These are phyloP conservation scores for Muscicapa comitata DNA, from an alignment of 2,797 vertebrate genomes.

Conservation along the genomic window DNA sequence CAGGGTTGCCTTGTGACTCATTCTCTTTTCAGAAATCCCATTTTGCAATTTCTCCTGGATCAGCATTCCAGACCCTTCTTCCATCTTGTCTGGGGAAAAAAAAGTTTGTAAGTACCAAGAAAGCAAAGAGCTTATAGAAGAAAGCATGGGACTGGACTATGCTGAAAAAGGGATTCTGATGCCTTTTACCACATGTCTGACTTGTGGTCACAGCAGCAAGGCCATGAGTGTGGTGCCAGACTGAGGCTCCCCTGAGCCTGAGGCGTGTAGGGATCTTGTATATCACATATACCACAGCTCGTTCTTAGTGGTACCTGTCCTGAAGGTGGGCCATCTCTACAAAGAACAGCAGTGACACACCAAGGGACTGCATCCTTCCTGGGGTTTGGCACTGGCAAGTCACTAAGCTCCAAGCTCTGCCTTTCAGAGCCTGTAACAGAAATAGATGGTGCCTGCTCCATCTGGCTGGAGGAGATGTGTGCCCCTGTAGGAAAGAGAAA, in stretches of 20 bases:
- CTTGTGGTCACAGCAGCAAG: not conserved
- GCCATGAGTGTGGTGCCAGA: accelerated
- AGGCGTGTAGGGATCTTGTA: not conserved
- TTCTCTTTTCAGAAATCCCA: not conserved
- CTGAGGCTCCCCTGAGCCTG: not conserved
- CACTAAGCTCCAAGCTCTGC: not conserved
- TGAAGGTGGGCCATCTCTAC: not conserved
- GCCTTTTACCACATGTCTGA: not conserved
- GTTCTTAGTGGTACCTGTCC: not conserved
- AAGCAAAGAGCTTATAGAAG: not conserved
- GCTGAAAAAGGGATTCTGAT: not conserved
- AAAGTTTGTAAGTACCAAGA: not conserved
- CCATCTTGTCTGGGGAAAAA: not conserved
- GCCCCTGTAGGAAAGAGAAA: not conserved
- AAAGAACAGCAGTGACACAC: not conserved
- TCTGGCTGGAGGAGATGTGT: not conserved
- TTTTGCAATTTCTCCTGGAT: not conserved
- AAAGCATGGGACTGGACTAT: not conserved
- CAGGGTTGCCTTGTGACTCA: not conserved
- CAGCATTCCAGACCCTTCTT: not conserved
- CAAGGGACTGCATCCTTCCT: not conserved
- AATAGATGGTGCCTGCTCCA: not conserved
- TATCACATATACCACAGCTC: too few relatives aligned
- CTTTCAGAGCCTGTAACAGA: not conserved
- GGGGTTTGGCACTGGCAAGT: not conserved